A percentile compares a stretch with the other conserved stretches of the same genome.
Conservation (phyloP, 2,113 vertebrate genomes). For the Connochaetes taurinus region DNA sequence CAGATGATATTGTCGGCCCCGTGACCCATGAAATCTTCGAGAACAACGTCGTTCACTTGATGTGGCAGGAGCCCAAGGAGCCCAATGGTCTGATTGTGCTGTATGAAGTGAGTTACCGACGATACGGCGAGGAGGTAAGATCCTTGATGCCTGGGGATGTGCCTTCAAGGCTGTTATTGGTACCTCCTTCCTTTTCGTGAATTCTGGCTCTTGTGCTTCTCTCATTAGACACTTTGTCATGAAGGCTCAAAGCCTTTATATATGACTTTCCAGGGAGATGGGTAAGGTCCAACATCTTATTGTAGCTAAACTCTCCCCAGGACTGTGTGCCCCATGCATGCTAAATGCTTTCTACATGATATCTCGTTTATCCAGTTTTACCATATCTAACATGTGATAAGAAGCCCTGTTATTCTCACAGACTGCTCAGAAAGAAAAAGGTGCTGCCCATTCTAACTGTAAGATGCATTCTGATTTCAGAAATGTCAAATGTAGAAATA, state of each 20-base stretch:
- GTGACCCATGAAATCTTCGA: slow-evolving; percentile 87
- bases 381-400: neutral
- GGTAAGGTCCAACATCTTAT: neutral
- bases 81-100: slow-evolving; percentile 96
- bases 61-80: slow-evolving; percentile 89
- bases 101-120: slow-evolving; percentile 93
- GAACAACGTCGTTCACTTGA: slow-evolving; percentile 86
- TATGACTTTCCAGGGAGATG: neutral
- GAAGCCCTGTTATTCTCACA: neutral
- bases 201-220: neutral
- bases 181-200: neutral
- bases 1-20: slow-evolving; percentile 87
- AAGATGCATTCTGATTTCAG: neutral
- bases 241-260: neutral
- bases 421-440: neutral
- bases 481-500: neutral
- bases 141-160: rapidly evolving
- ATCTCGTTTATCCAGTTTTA: neutral
- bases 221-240: neutral
- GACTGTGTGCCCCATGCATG: rapidly evolving
- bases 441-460: neutral
- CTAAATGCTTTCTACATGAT: rapidly evolving
- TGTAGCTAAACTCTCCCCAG: neutral
- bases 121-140: slow-evolving; percentile 92
- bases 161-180: neutral